Conservation (phyloP, 2,888 invertebrate species). For the Cryptocephalus moraei region DNA sequence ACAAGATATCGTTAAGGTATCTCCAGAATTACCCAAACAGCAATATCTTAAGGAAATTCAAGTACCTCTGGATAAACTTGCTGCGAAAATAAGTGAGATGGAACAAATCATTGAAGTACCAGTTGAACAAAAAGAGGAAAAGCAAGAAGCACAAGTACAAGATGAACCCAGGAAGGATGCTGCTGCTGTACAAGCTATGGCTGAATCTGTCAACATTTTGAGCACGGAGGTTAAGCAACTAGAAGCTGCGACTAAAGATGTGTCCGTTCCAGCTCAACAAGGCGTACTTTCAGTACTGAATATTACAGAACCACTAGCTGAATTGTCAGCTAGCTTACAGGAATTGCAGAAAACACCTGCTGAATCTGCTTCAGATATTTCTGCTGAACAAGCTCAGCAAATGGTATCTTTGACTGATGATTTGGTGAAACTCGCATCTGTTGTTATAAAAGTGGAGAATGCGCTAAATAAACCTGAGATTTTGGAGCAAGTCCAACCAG, state of each 20-base stretch:
- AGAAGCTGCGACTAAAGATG: background rate
- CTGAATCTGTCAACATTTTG: background rate
- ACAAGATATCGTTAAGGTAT: background rate
- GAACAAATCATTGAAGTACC: too few species aligned
- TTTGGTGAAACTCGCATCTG: conserved; percentile 7
- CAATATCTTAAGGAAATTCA: background rate
- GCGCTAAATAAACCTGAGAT: conserved; percentile 7
- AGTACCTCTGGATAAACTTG: background rate
- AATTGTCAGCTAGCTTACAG: conserved; percentile 7
- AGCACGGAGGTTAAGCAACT: conserved; percentile 1
- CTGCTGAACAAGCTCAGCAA: conserved; percentile 5
- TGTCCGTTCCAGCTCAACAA: conserved; percentile 6
- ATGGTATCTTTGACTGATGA: conserved; percentile 6
- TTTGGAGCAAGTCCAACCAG: conserved; percentile 3
- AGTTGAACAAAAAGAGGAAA: too few species aligned
- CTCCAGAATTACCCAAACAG: background rate
- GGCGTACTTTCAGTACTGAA: conserved; percentile 12
- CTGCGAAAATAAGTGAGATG: background rate
- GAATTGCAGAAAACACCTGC: conserved; percentile 1
- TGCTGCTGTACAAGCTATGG: background rate
- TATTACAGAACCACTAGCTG: conserved; percentile 5
- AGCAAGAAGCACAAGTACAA: background rate
- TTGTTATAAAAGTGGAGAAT: conserved; percentile 7
- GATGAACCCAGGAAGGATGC: conserved; percentile 6
- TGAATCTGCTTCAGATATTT: background rate